Base-by-base conservation (phyloP, 2,888 invertebrate genomes). In the Acronicta leporina region DNA sequence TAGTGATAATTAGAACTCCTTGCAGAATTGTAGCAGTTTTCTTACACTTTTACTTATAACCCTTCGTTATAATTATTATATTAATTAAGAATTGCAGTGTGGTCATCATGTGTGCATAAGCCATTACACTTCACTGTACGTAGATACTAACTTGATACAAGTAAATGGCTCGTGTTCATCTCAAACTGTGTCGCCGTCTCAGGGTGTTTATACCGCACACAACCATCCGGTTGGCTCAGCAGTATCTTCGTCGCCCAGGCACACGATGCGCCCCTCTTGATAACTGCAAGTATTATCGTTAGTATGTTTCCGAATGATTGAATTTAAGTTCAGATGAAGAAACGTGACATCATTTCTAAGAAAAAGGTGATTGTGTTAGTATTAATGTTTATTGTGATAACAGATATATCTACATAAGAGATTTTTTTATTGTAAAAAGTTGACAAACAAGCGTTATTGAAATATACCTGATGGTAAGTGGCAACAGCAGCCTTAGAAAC, bases 221-320 rank as follows among this genome's bases (percentile, higher is more conserved):
- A 42, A 73, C n/a, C n/a, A n/a, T n/a, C n/a, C 56, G 52, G 33
- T 35, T 42, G 30, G 44, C 14, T 49, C 44, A 20, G 42, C 55
- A 46, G 33, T 62, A 73, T 73, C 73, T 53, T 38, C 42, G 49
- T 20, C 42, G 20, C 49, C 38, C 60, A 55, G 55, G 13, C n/a
- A 25, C 15, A 20, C 20, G 20, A 20, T 20, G 20, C 20, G 4
- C 20, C 20, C 20, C 20, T 38, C 45, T 68, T 68, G 55, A 73
- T 68, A 73, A 52, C 58, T 76, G 68, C 53, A 54, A 54, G 58
- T 62, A 64, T 76, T 72, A 73, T 61, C 53, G 63, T 59, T 72
- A 35, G 67, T 56, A 63, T 57, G 73, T 67, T 75, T 48, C 51
- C 41, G 33, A 72, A 48, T 51, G 55, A 57, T 50, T 58, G 48